These are phyloP conservation scores for Sialia sialis DNA, from an alignment of 2,113 vertebrate species.

Conservation along the genomic window DNA sequence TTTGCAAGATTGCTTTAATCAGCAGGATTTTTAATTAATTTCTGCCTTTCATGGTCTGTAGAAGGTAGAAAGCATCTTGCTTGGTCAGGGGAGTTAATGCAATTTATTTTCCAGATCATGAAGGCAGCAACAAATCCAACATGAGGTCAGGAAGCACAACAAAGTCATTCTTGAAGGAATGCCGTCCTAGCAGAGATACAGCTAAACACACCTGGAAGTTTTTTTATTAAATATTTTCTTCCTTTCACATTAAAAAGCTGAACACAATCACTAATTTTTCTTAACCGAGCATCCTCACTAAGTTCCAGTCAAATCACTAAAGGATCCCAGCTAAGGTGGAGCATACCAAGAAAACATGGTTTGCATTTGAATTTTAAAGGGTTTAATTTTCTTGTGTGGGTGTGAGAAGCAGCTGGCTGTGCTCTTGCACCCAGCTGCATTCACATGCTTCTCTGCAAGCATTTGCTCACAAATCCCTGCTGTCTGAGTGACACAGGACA, in stretches of 20 bases:
- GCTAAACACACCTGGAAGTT: not conserved
- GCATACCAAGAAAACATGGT: accelerated
- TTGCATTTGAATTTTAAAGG: not conserved
- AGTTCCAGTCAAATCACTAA: not conserved
- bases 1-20: not conserved
- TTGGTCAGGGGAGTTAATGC: not conserved
- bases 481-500: not conserved
- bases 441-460: not conserved
- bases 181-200: not conserved
- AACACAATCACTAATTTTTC: not conserved
- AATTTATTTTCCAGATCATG: not conserved
- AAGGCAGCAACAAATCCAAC: not conserved
- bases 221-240: not conserved
- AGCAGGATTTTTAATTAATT: not conserved
- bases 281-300: not conserved
- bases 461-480: not conserved
- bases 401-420: not conserved
- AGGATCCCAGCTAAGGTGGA: not conserved
- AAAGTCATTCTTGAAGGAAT: not conserved
- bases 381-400: accelerated
- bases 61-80: not conserved
- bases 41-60: not conserved
- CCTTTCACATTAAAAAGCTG: not conserved
- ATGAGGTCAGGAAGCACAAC: not conserved
- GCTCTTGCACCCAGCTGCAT: not conserved